phyloP scores from a whole-genome alignment of 2,797 vertebrate genomes.

The Typhlichthys eigenmanni region DNA sequence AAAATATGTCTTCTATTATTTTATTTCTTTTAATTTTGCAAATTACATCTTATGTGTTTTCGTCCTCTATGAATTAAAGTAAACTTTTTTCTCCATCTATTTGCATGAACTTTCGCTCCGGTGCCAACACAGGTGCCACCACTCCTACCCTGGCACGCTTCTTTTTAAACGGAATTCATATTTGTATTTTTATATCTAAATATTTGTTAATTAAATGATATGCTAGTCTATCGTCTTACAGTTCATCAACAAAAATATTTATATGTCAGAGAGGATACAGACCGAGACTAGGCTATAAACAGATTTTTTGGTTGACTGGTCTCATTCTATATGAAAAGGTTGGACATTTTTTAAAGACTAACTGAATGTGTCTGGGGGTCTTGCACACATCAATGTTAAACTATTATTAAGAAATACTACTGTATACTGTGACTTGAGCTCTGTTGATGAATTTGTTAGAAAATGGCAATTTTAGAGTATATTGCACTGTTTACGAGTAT shows the following conservation, averaged over 20 bases:
- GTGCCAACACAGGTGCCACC: slow-evolving; percentile 84
- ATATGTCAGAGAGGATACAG: slow-evolving; percentile 78
- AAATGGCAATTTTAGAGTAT: slow-evolving; percentile 82
- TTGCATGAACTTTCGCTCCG: slow-evolving; percentile 94
- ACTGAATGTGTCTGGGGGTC: slow-evolving; percentile 85
- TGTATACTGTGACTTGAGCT: slow-evolving; percentile 88
- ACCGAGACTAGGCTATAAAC: slow-evolving; percentile 59
- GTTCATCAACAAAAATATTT: slow-evolving; percentile 85
- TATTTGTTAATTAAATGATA: slow-evolving; percentile 97
- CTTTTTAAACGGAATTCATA: slow-evolving; percentile 92
- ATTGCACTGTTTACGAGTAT: slow-evolving; percentile 88
- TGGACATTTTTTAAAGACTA: slow-evolving; percentile 80
- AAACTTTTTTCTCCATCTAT: slow-evolving; percentile 85
- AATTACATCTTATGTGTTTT: slow-evolving; percentile 59
- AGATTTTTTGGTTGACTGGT: slow-evolving; percentile 62
- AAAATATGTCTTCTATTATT: slow-evolving; percentile 50
- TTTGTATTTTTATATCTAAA: slow-evolving; percentile 99
- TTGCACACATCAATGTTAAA: slow-evolving; percentile 88
- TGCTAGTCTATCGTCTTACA: slow-evolving; percentile 88
- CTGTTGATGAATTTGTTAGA: slow-evolving; percentile 86
- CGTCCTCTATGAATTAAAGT: slow-evolving; percentile 75
- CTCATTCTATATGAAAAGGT: slow-evolving; percentile 75
- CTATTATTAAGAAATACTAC: slow-evolving; percentile 83
- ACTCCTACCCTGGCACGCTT: slow-evolving; percentile 88
- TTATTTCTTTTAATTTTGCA: slow-evolving; percentile 51